Conservation (phyloP, 2,113 vertebrate genomes). For the Phaetusa simplex region DNA sequence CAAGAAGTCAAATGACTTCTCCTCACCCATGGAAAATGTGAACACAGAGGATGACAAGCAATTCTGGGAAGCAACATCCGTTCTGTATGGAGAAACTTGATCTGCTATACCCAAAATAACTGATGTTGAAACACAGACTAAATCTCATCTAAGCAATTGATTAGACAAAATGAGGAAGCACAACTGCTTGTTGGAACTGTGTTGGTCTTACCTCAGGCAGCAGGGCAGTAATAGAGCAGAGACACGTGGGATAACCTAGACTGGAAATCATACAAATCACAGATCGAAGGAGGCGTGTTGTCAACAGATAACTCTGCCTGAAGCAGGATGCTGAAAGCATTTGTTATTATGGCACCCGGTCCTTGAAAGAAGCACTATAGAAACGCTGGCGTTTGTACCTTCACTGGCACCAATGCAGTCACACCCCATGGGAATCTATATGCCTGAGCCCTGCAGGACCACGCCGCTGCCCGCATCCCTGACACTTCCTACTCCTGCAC, state of each 20-base stretch:
- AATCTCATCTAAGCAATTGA: background rate
- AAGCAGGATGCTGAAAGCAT: background rate
- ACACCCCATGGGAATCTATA: rapidly evolving
- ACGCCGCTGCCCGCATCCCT: rapidly evolving
- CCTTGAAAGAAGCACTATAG: background rate
- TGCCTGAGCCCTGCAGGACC: background rate
- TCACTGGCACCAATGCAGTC: rapidly evolving
- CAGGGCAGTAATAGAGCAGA: background rate
- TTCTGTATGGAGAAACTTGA: slow-evolving; percentile 29
- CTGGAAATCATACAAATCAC: background rate
- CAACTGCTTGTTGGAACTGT: background rate
- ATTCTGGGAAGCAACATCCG: slow-evolving; percentile 41
- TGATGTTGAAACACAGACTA: background rate
- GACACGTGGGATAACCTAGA: background rate
- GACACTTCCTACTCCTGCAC: background rate
- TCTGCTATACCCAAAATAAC: slow-evolving; percentile 33
- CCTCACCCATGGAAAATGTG: slow-evolving; percentile 63
- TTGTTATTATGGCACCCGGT: background rate
- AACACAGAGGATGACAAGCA: slow-evolving; percentile 2
- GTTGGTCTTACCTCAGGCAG: background rate
- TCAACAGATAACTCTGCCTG: background rate
- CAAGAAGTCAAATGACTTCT: slow-evolving; percentile 64
- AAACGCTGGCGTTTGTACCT: background rate
- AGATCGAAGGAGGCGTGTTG: background rate
- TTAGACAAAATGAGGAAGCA: background rate